These are phyloP conservation scores for Asarcornis scutulata DNA, from an alignment of 2,113 vertebrate species.

Conservation along the genomic window DNA sequence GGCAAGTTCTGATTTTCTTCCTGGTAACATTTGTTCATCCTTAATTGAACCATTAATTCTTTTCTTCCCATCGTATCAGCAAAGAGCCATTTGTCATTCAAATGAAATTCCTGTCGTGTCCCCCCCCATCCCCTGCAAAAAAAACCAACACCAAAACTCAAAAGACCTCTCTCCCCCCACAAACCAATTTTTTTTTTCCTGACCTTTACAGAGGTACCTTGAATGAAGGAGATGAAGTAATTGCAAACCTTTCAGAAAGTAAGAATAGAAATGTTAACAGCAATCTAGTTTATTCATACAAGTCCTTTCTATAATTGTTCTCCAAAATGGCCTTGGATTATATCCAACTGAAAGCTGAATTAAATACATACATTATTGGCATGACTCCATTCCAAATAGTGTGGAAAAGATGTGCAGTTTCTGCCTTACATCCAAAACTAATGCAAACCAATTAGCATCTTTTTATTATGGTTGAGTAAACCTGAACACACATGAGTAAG, in stretches of 20 bases:
- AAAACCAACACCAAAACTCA: not conserved
- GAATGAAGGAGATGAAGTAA: constrained; percentile 56
- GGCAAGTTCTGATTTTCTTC: not conserved
- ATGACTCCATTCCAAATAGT: constrained; percentile 46
- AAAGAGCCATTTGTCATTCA: constrained; percentile 39
- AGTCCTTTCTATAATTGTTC: constrained; percentile 48
- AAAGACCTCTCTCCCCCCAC: not conserved
- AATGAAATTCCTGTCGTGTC: not conserved
- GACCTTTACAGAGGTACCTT: constrained; percentile 45
- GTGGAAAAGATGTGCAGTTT: constrained; percentile 49
- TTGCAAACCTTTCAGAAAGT: constrained; percentile 40
- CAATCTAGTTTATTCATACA: constrained; percentile 50
- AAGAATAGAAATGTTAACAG: constrained; percentile 33
- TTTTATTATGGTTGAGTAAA: constrained; percentile 64
- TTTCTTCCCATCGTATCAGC: not conserved
- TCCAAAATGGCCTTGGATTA: constrained; percentile 19
- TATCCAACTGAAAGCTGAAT: constrained; percentile 21
- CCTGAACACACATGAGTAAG: not conserved
- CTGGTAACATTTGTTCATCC: constrained; percentile 12
- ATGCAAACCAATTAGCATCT: constrained; percentile 56
- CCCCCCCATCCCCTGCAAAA: not conserved
- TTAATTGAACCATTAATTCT: constrained; percentile 26
- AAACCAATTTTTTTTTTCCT: not conserved
- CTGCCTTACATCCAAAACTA: constrained; percentile 33
- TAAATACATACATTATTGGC: constrained; percentile 62